phyloP scores from a whole-genome alignment of 1,140 invertebrate species.

The Drosophila lini region DNA sequence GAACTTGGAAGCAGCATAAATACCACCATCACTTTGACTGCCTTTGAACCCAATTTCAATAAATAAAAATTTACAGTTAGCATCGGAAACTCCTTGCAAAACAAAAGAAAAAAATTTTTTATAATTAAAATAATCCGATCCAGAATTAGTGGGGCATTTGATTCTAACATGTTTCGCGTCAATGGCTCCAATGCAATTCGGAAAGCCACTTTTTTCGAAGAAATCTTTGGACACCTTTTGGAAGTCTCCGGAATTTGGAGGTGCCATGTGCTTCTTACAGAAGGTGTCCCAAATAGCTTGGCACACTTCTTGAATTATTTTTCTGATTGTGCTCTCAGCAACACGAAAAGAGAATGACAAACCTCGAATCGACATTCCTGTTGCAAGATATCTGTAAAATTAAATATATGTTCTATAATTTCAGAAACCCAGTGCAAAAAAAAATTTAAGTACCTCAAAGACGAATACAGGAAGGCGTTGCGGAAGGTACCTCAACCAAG shows the following conservation, averaged over 20 bases:
- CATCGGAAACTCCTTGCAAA: background rate
- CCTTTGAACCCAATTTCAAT: background rate
- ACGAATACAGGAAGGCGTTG: background rate
- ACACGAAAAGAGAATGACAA: background rate
- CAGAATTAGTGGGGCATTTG: background rate
- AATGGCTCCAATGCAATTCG: background rate
- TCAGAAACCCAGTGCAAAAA: background rate
- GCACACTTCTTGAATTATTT: background rate
- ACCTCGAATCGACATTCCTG: background rate
- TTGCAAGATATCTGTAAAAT: background rate
- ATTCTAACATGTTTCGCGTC: background rate
- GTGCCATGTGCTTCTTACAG: background rate
- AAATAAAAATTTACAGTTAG: background rate
- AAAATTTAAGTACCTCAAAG: background rate
- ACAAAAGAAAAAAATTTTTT: background rate
- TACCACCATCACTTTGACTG: background rate
- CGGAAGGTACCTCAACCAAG: background rate
- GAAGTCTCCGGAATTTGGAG: background rate
- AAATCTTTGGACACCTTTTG: background rate
- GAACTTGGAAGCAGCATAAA: constrained; percentile 7
- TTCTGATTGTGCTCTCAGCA: background rate
- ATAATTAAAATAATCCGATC: background rate
- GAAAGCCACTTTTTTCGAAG: background rate
- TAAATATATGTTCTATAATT: background rate
- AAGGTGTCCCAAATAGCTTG: background rate